Conservation (phyloP, 1,140 invertebrate genomes). For the Helicoverpa armigera region DNA sequence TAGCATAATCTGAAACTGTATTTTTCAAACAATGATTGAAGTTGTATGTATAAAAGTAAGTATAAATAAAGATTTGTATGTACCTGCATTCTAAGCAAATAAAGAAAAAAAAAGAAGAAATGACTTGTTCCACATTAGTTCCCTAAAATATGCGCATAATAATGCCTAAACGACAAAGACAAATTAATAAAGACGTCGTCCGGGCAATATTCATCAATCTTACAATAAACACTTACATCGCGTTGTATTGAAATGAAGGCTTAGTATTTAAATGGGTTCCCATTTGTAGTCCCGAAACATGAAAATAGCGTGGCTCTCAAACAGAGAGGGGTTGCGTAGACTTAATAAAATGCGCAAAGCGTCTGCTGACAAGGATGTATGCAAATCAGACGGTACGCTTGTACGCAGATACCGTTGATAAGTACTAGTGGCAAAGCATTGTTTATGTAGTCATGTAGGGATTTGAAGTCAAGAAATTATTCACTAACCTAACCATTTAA, state of each 20-base stretch:
- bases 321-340: constrained; percentile 77
- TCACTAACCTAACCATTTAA: too few relatives aligned
- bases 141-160: background rate
- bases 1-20: too few relatives aligned
- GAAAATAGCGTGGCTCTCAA: constrained; percentile 87
- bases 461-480: too few relatives aligned
- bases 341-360: constrained; percentile 60
- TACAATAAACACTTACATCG: constrained; percentile 58
- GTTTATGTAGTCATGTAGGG: background rate
- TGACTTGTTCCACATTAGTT: too few relatives aligned
- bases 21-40: too few relatives aligned
- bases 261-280: constrained; percentile 87
- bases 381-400: constrained; percentile 52
- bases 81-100: too few relatives aligned
- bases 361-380: constrained; percentile 54
- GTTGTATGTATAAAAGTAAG: background rate
- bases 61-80: too few relatives aligned
- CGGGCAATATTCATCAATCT: constrained; percentile 45
- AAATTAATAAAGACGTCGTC: constrained; percentile 17
- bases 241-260: constrained; percentile 85
- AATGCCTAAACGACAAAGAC: background rate
- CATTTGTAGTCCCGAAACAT: constrained; percentile 86
- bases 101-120: background rate
- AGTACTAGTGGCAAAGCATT: background rate
- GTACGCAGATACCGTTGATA: background rate